Evolutionary conservation across 2,888 invertebrate genomes (phyloP).

Genomic region (Venusia cambrica): DNA sequence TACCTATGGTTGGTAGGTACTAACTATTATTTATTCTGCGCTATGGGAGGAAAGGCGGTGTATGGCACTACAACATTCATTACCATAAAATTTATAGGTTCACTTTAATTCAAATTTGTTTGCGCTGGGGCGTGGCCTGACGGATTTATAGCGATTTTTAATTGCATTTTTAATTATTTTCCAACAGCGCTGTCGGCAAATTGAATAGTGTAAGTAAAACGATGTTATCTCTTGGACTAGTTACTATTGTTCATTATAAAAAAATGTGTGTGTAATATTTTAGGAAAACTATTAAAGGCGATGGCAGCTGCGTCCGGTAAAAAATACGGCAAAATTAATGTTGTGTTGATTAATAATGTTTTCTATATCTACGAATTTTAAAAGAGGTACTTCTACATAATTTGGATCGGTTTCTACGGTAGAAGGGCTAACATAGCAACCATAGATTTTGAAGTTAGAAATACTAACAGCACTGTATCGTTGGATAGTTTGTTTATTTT

Average conservation of each 20-base stretch:
- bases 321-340: constrained; percentile 6
- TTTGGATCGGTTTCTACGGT: too few species aligned
- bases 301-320: constrained; percentile 28
- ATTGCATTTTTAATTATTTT: constrained; percentile 79
- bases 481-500: too few species aligned
- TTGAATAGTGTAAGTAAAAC: constrained; percentile 48
- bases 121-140: constrained; percentile 56
- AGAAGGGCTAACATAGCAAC: too few species aligned
- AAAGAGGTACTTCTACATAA: not conserved
- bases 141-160: constrained; percentile 73
- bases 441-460: too few species aligned
- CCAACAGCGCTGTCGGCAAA: constrained; percentile 69
- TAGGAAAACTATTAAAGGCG: constrained; percentile 22
- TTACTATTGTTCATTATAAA: constrained; percentile 12
- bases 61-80: too few species aligned
- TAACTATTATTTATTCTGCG: too few species aligned
- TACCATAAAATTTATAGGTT: constrained; percentile 9
- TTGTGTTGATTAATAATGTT: constrained; percentile 1
- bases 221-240: constrained; percentile 57
- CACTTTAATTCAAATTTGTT: constrained; percentile 12
- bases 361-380: not conserved
- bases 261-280: constrained; percentile 10
- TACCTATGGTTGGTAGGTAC: too few species aligned
- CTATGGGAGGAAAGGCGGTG: too few species aligned
- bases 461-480: too few species aligned